Evolutionary conservation across 2,113 vertebrate genomes (phyloP).

Genomic region (Eolophus roseicapilla): DNA sequence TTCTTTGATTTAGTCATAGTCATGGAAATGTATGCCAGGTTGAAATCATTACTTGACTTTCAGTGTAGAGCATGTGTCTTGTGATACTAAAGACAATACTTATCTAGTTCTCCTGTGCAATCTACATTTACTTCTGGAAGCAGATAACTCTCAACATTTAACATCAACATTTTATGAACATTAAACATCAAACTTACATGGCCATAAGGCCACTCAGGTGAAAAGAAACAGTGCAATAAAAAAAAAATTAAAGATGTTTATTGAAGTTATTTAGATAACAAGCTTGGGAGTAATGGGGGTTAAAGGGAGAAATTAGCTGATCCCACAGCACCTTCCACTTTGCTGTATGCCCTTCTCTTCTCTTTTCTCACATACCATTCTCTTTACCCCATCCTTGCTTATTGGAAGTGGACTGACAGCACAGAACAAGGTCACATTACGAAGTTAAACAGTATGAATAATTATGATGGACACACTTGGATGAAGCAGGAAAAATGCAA

Average conservation of each 20-base stretch:
- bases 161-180: neutral
- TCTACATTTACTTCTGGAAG: neutral
- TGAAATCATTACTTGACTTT: neutral
- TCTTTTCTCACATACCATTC: neutral
- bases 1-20: neutral
- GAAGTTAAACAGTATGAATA: neutral
- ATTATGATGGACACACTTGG: neutral
- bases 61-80: neutral
- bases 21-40: neutral
- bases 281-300: neutral
- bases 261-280: neutral
- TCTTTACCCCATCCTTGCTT: neutral
- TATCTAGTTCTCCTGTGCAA: neutral
- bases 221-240: neutral
- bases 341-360: neutral
- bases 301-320: neutral
- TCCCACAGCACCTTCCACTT: neutral
- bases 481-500: neutral
- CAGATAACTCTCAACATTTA: neutral
- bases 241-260: neutral
- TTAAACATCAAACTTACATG: neutral
- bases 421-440: neutral
- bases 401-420: neutral
- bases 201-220: neutral
- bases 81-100: neutral